These are phyloP conservation scores for Okapia johnstoni DNA, from an alignment of 2,113 vertebrate species.

Conservation along the genomic window DNA sequence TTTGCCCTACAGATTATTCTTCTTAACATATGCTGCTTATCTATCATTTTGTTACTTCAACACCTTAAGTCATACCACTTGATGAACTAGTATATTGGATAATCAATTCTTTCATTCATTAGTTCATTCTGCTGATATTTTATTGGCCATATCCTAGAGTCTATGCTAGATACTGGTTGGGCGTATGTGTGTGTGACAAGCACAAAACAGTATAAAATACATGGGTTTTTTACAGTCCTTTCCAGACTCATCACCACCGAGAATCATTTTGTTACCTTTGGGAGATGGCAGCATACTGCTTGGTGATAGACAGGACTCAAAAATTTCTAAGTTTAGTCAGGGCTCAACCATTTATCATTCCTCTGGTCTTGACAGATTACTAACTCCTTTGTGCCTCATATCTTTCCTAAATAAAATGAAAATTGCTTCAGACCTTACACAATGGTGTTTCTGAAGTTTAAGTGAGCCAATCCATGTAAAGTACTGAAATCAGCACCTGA, in stretches of 20 bases:
- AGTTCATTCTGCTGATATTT: not conserved
- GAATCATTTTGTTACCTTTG: not conserved
- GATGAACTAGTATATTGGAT: not conserved
- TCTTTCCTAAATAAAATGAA: not conserved
- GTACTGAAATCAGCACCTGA: not conserved
- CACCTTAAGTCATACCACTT: not conserved
- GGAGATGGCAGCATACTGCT: not conserved
- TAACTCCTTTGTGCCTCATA: not conserved
- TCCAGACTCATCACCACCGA: not conserved
- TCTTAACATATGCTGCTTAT: not conserved
- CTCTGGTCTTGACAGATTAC: not conserved
- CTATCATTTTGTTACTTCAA: not conserved
- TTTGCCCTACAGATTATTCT: not conserved
- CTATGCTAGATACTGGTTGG: not conserved
- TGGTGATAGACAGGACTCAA: not conserved
- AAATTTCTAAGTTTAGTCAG: not conserved
- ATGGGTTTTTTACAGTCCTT: not conserved
- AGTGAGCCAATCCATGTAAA: not conserved
- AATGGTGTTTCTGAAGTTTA: not conserved
- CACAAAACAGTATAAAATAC: not conserved
- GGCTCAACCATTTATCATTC: not conserved
- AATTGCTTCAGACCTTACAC: not conserved
- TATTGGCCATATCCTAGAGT: not conserved
- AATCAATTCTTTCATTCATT: not conserved
- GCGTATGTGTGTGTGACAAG: not conserved